Conservation (phyloP, 2,888 invertebrate species). For the Pachymerium ferrugineum region DNA sequence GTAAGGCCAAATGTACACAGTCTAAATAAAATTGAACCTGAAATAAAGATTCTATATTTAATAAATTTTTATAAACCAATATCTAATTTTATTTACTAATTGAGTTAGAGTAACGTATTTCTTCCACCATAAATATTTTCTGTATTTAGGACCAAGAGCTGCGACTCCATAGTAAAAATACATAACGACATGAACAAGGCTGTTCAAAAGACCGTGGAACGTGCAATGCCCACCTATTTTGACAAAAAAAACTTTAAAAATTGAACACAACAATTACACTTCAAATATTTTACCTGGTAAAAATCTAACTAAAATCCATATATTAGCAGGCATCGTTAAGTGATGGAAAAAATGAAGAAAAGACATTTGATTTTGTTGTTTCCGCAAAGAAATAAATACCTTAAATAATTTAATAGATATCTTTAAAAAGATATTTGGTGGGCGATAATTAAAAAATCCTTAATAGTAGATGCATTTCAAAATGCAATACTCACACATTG, state of each 20-base stretch:
- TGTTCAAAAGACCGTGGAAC: conserved; percentile 1
- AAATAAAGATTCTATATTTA: too few relatives aligned
- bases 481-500: too few relatives aligned
- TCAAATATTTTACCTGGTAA: not conserved
- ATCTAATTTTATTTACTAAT: not conserved
- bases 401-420: too few relatives aligned
- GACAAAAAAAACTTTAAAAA: not conserved
- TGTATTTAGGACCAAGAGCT: not conserved
- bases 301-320: not conserved
- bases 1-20: not conserved
- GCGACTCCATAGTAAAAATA: not conserved
- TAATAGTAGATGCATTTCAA: too few relatives aligned
- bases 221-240: not conserved
- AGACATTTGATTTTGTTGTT: not conserved
- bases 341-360: conserved; percentile 2
- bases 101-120: not conserved
- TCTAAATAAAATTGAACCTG: conserved; percentile 14
- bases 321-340: not conserved
- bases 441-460: too few relatives aligned
- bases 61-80: not conserved
- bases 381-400: conserved; percentile 3
- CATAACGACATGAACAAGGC: not conserved
- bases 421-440: too few relatives aligned
- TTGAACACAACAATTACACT: not conserved
- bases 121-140: conserved; percentile 14